A percentile compares a stretch with the other conserved stretches of the same genome.
Evolutionary conservation across 2,797 vertebrate genomes (phyloP).

Genomic region (Rallus crepitans): DNA sequence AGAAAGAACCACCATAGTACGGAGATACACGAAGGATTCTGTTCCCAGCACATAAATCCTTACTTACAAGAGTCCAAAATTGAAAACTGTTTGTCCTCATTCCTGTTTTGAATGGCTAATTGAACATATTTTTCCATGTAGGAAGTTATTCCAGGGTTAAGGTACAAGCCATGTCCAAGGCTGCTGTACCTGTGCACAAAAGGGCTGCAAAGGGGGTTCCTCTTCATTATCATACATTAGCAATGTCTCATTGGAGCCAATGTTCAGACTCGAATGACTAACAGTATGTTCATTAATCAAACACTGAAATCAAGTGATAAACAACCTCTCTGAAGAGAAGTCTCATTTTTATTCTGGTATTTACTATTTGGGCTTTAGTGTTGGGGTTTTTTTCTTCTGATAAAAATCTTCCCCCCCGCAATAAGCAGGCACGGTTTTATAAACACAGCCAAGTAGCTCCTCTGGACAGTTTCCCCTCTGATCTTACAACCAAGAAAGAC

Average conservation of each 20-base stretch:
- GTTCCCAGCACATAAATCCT: background rate
- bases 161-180: background rate
- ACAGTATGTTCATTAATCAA: background rate
- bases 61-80: background rate
- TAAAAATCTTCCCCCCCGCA: background rate
- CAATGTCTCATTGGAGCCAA: background rate
- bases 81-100: background rate
- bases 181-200: background rate
- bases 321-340: background rate
- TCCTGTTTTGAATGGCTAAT: background rate
- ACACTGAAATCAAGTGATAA: background rate
- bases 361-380: background rate
- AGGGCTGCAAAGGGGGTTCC: background rate
- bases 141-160: conserved; percentile 13
- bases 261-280: background rate
- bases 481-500: background rate
- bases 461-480: background rate
- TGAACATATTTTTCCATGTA: conserved; percentile 21
- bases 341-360: background rate
- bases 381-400: background rate
- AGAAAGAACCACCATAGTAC: background rate
- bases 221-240: background rate
- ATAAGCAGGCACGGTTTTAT: background rate
- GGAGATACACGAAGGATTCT: background rate
- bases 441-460: background rate